phyloP scores from a whole-genome alignment of 2,888 invertebrate species.

The Octonoba sinensis region DNA sequence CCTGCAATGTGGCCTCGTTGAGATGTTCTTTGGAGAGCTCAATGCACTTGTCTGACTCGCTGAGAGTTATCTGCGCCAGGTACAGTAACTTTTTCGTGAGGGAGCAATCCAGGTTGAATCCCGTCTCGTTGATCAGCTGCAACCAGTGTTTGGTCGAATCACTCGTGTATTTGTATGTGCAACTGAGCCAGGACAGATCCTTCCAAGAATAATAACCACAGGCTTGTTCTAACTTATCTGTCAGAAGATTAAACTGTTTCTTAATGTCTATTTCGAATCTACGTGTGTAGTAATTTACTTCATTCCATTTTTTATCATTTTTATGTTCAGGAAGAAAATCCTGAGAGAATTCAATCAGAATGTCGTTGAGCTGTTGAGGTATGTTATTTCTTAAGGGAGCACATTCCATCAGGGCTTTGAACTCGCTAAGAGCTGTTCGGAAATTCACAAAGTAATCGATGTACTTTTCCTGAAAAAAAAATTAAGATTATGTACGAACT shows the following conservation, averaged over 20 bases:
- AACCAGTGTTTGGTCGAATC: background rate
- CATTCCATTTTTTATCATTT: background rate
- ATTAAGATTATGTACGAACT: background rate
- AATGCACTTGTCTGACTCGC: background rate
- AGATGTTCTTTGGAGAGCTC: no score
- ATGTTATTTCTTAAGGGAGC: constrained; percentile 6
- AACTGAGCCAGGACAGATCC: background rate
- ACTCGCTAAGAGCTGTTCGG: constrained; percentile 12
- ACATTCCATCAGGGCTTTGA: constrained; percentile 33
- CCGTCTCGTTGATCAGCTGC: background rate
- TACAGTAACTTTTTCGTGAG: background rate
- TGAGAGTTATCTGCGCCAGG: background rate
- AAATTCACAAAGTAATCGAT: constrained; percentile 4
- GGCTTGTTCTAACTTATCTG: background rate
- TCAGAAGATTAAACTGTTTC: background rate
- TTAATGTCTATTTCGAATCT: constrained; percentile 1
- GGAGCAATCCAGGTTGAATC: background rate
- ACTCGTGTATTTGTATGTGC: background rate
- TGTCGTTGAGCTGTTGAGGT: no score
- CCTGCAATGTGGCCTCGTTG: no score
- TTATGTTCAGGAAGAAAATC: background rate
- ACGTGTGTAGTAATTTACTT: background rate
- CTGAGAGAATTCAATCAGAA: no score
- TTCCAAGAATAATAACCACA: constrained; percentile 10
- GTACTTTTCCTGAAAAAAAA: constrained; percentile 18